Base-by-base conservation (phyloP, 2,888 invertebrate genomes). In the Cryptophagus acutangulus region DNA sequence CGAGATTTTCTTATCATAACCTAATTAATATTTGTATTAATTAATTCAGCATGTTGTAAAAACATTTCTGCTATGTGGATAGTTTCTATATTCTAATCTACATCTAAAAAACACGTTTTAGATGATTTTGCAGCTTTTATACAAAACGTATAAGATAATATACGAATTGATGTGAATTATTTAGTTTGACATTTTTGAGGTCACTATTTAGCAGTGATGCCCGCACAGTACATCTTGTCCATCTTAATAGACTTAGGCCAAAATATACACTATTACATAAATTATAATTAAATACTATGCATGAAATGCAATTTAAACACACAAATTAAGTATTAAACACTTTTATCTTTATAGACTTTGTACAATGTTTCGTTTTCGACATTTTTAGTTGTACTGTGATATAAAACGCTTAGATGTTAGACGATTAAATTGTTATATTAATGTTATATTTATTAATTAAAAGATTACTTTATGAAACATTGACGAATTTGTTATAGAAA, bases 191-290 rank as follows among this genome's bases (percentile, higher is more conserved):
- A 13, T 26, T 26, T 20, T 26, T 26, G 10, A 12, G n/a, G 26
- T 26, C 26, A 26, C 26, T 26, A 26, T 26, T 26, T 26, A 26
- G 26, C 26, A 55, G 59, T 63, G 61, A 58, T 55, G 68, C 67
- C 67, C 67, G 64, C 66, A 67, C 68, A 67, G 68, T 67, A 67
- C 59, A 63, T 64, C 66, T 67, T 65, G 67, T 67, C 68, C 67
- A 66, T 60, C 54, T 48, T 51, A 46, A 13, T 26, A 57, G 55
- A 43, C 17, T 43, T 50, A 54, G 48, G 44, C 45, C 45, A 45
- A 42, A 15, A 25, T 10, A 25, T 26, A 14, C 3, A 26, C 12
- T 26, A 12, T 3, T 26, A 3, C 4, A 26, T 26, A 3, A 36
- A 17, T 12, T 25, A 9, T 18, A 20, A 17, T 35, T 18, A 14